phyloP scores from a whole-genome alignment of 2,888 invertebrate genomes.

The Sarcophaga carnaria region DNA sequence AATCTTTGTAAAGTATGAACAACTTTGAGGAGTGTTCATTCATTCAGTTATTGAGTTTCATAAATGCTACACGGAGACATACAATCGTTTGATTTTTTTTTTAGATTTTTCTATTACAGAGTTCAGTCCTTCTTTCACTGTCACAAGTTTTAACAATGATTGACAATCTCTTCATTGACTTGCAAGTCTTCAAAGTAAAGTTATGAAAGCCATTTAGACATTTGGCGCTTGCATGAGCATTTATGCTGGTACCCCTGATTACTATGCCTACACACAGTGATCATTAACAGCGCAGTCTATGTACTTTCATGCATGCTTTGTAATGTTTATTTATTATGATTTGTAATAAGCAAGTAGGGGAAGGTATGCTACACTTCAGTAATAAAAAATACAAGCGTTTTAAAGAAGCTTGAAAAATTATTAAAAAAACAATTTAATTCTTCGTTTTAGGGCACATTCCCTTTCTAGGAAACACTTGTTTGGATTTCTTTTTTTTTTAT shows the following conservation, averaged over 20 bases:
- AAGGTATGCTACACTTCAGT: not conserved
- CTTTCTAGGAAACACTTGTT: not conserved
- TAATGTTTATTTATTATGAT: conserved; percentile 9
- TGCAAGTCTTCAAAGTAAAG: conserved; percentile 42
- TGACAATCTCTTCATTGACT: conserved; percentile 66
- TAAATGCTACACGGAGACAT: not conserved
- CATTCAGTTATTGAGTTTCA: conserved; percentile 27
- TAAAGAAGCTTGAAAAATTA: too few species aligned
- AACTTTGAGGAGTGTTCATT: not conserved
- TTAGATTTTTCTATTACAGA: not conserved
- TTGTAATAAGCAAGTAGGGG: conserved; percentile 19
- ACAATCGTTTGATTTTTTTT: not conserved
- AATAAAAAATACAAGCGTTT: not conserved
- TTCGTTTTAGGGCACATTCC: not conserved
- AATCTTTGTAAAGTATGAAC: not conserved
- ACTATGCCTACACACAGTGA: too few species aligned
- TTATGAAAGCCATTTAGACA: conserved; percentile 49
- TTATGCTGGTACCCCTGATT: conserved; percentile 27
- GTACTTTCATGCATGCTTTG: not conserved
- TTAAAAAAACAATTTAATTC: not conserved
- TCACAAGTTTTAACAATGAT: conserved; percentile 65
- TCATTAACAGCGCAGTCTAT: too few species aligned
- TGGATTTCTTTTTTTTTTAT: not conserved
- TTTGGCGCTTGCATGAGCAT: conserved; percentile 6
- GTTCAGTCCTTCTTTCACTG: conserved; percentile 56